A percentile compares a stretch with the other conserved stretches of the same genome.
Evolutionary conservation across 2,888 invertebrate genomes (phyloP).

Genomic region (Oeneis ivallda): DNA sequence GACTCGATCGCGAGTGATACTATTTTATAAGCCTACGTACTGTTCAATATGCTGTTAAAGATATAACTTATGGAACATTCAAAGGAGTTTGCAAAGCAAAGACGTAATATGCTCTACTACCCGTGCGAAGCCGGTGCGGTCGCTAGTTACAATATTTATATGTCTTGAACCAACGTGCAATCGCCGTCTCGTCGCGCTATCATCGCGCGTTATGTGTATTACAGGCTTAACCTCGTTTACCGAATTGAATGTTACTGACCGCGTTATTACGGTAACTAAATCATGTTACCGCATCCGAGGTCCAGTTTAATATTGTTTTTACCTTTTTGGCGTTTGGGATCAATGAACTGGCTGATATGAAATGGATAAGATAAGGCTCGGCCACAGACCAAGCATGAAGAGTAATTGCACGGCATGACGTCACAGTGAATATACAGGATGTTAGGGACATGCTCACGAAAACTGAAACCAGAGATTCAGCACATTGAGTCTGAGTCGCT

Average conservation of each 20-base stretch:
- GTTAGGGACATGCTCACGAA: no score
- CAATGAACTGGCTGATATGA: slow-evolving; percentile 5
- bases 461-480: no score
- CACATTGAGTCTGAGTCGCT: no score
- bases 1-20: no score
- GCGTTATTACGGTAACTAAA: slow-evolving; percentile 26
- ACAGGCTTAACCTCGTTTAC: background rate
- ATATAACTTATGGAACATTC: no score
- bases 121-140: no score
- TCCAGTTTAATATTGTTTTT: slow-evolving; percentile 6
- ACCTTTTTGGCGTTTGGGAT: slow-evolving; percentile 10
- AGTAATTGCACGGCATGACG: background rate
- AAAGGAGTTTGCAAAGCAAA: no score
- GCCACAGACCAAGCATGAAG: no score
- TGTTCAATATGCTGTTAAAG: no score
- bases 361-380: background rate
- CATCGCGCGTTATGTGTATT: background rate
- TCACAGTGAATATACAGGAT: background rate
- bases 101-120: no score
- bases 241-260: slow-evolving; percentile 24
- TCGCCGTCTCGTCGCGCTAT: background rate
- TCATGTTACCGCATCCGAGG: slow-evolving; percentile 17
- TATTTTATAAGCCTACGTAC: no score
- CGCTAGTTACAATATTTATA: no score
- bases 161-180: background rate